A percentile compares a stretch with the other conserved stretches of the same genome.
Evolutionary conservation across 2,113 vertebrate species (phyloP).

Genomic region (Pelobates fuscus): DNA sequence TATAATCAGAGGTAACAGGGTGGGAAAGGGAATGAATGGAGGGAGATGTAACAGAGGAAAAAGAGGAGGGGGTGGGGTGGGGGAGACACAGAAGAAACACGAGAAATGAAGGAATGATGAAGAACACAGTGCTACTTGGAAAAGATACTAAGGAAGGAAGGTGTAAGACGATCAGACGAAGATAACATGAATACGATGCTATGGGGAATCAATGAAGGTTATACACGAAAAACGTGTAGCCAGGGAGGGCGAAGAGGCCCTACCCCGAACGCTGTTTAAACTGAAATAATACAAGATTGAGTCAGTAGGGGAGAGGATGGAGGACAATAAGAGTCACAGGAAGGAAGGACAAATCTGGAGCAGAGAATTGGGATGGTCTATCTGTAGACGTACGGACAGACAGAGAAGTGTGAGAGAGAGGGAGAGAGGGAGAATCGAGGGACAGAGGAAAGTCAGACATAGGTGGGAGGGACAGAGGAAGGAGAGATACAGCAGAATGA

Average conservation of each 20-base stretch:
- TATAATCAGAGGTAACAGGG: neutral
- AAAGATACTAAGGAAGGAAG: no score
- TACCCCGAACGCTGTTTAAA: neutral
- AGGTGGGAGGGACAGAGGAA: neutral
- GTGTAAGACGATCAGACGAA: no score
- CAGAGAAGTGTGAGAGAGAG: no score
- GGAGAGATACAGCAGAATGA: slow-evolving; percentile 1
- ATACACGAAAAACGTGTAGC: neutral
- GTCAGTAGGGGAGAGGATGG: neutral
- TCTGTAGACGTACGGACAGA: neutral
- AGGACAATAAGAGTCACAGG: neutral
- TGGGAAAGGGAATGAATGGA: neutral
- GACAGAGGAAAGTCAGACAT: no score
- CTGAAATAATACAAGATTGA: neutral
- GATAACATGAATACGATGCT: no score
- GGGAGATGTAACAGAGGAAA: neutral
- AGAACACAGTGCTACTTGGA: no score
- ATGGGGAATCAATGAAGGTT: no score
- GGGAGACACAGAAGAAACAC: no score
- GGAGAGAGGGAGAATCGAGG: neutral
- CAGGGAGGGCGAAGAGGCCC: neutral
- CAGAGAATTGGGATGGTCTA: neutral
- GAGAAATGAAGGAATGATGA: neutral
- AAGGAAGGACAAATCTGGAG: neutral
- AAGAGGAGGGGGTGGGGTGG: neutral